Evolutionary conservation across 2,888 invertebrate genomes (phyloP), one percentile per base, ranked within the genome.

Genomic region (Latrodectus elegans): DNA sequence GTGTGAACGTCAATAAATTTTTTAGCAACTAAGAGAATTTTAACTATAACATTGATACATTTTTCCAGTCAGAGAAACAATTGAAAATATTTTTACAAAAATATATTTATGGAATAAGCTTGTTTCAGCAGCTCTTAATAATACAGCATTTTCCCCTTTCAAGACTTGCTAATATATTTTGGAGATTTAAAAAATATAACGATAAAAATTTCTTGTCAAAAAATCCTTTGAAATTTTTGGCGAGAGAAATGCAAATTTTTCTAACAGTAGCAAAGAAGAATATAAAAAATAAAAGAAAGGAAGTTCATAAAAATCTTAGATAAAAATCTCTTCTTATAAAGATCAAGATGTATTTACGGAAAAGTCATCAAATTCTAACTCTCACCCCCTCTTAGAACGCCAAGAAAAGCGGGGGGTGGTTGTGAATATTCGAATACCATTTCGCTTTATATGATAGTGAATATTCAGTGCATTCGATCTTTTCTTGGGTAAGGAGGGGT

Each of bases 341-440:
- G 64, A 74, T 76, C 79, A 12, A 22, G 60, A 79, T 79, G 60
- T 74, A 75, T 79, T 51, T 55, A 65, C 74, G 15, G 51, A 85
- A 75, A 85, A 64, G 74, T 79, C 79, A 77, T 77, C 77, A 84
- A 70, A 84, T 84, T 77, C 77, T 49, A 68, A 26, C 70, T 60
- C 49, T 6, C 51, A 70, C 72, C 55, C 12, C 4, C 17, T 49
- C 67, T 53, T 15, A 8, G 26, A 22, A 10, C 51, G 17, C 51
- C 15, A n/a, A 52, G 70, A 79, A 79, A 70, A 79, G 64, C 55
- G 70, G 84, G 76, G 55, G 53, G 17, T 0, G 14, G 80, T 17
- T 65, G 22, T 76, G 49, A 15, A 15, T 51, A 22, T 51, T 52
- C 60, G 38, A 71, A 60, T 72, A 68, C 26, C 60, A 11, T 80